These are phyloP conservation scores for Sanderia malayensis DNA, from an alignment of 30 jellyfish, hydroid and myxozoan genomes.

Conservation along the genomic window DNA sequence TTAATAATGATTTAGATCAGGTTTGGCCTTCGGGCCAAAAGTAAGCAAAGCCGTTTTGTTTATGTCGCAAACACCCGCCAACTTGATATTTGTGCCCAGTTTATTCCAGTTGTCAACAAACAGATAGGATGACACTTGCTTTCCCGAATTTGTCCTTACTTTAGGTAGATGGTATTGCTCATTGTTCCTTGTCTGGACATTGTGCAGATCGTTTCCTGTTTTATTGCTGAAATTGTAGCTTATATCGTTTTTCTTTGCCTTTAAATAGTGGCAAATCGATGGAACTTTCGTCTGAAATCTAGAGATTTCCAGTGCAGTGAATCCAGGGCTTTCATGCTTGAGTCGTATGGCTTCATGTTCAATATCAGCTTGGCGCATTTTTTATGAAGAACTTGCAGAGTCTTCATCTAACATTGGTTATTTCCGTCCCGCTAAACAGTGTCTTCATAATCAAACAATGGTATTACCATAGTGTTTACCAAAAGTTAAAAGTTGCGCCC, in stretches of 20 bases:
- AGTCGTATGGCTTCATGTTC: slow-evolving; percentile 65
- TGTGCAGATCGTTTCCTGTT: slow-evolving; percentile 52
- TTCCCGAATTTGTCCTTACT: slow-evolving; percentile 50
- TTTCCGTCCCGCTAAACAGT: slow-evolving; percentile 28
- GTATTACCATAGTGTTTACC: slow-evolving; percentile 21
- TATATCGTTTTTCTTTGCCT: slow-evolving; percentile 35
- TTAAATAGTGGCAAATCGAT: too few species aligned
- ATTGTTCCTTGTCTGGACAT: slow-evolving; percentile 39
- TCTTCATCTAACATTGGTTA: slow-evolving; percentile 35
- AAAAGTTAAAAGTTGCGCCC: slow-evolving; percentile 31
- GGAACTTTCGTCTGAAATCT: slow-evolving; percentile 59
- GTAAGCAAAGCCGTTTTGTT: too few species aligned
- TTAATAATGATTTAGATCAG: too few species aligned
- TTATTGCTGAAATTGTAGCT: slow-evolving; percentile 48
- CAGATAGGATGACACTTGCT: slow-evolving; percentile 72
- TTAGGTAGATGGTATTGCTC: slow-evolving; percentile 44
- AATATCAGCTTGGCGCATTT: slow-evolving; percentile 63
- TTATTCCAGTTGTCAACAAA: slow-evolving; percentile 57
- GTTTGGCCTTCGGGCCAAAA: too few species aligned
- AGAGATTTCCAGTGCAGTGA: slow-evolving; percentile 52
- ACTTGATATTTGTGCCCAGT: slow-evolving; percentile 45
- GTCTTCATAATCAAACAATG: slow-evolving; percentile 29
- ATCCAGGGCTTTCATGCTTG: slow-evolving; percentile 51
- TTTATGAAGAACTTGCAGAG: slow-evolving; percentile 42
- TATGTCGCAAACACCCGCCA: too few species aligned